These are phyloP conservation scores for Cephalotes varians DNA, from an alignment of 2,888 invertebrate species.

Conservation along the genomic window DNA sequence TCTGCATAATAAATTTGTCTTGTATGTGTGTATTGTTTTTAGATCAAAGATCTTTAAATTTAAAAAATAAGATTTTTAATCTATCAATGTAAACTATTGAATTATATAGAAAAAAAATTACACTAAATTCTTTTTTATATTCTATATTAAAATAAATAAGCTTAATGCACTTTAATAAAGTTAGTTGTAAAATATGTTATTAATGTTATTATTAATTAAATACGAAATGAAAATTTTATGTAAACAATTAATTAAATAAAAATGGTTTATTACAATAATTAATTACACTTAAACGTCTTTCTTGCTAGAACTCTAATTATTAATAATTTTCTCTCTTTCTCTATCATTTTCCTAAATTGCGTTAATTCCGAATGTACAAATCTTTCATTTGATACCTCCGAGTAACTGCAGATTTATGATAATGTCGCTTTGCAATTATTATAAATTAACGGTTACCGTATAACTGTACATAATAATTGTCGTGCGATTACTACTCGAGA, in stretches of 20 bases:
- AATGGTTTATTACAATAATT: background rate
- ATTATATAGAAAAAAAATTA: background rate
- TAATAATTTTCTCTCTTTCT: background rate
- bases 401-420: background rate
- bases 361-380: background rate
- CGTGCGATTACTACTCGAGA: background rate
- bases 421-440: slow-evolving; percentile 11
- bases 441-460: slow-evolving; percentile 25
- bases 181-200: background rate
- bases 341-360: background rate
- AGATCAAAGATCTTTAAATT: background rate
- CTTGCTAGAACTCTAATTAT: background rate
- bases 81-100: background rate
- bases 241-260: background rate
- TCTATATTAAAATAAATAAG: background rate
- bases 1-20: background rate
- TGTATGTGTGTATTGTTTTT: no score
- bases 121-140: background rate
- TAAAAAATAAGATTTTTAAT: background rate
- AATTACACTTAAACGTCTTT: background rate
- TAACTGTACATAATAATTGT: slow-evolving; percentile 10
- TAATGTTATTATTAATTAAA: background rate
- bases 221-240: background rate
- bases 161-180: background rate
- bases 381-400: background rate